Percentiles rank a stretch among this genome's conserved stretches.
phyloP scores from a whole-genome alignment of 1,140 invertebrate species.

The Bemisia tabaci region DNA sequence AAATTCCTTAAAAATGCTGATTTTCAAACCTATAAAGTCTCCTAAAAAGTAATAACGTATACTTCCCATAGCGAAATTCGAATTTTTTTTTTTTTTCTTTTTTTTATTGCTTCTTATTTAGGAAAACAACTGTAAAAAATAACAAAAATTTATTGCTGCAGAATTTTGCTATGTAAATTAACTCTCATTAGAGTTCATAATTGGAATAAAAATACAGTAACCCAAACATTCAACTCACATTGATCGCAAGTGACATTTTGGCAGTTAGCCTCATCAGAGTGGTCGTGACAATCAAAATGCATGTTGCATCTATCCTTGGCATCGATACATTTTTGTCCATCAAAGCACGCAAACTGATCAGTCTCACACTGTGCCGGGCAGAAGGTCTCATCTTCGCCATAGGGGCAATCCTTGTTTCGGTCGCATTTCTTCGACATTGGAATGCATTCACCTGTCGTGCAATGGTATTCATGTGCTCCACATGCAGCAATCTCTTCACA shows the following conservation, averaged over 20 bases:
- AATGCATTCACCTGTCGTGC: slow-evolving; percentile 25
- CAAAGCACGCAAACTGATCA: slow-evolving; percentile 41
- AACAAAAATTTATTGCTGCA: background rate
- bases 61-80: too few relatives aligned
- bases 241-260: background rate
- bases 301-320: slow-evolving; percentile 17
- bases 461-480: slow-evolving; percentile 20
- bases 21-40: too few relatives aligned
- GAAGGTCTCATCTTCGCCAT: slow-evolving; percentile 40
- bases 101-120: too few relatives aligned
- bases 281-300: slow-evolving; percentile 21
- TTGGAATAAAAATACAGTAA: too few relatives aligned
- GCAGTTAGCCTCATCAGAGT: slow-evolving; percentile 22
- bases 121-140: too few relatives aligned
- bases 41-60: too few relatives aligned
- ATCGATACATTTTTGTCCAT: slow-evolving; percentile 31
- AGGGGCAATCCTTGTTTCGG: slow-evolving; percentile 40
- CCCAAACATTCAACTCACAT: too few relatives aligned
- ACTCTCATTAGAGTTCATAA: background rate
- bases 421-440: slow-evolving; percentile 34
- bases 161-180: background rate
- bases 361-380: slow-evolving; percentile 28
- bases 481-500: slow-evolving; percentile 31
- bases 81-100: too few relatives aligned
- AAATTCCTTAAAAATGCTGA: too few relatives aligned